A percentile compares a stretch with the other conserved stretches of the same genome.
Conservation (phyloP, 1,140 invertebrate species). For the Bombus breviceps region DNA sequence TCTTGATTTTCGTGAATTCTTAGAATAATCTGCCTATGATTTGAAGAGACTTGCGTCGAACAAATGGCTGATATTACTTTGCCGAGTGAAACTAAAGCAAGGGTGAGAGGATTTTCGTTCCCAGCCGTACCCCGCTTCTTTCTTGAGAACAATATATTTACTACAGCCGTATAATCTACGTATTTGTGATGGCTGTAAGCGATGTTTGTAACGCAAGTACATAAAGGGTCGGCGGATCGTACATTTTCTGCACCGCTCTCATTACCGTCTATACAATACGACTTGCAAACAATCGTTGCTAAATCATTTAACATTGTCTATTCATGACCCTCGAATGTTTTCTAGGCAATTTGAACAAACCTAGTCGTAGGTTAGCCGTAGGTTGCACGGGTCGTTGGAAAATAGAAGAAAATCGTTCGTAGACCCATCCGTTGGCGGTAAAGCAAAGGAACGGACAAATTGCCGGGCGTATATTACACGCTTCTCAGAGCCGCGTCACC, state of each 20-base stretch:
- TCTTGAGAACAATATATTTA: too few relatives aligned
- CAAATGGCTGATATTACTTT: neutral
- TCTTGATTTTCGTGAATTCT: neutral
- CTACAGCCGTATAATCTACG: too few relatives aligned
- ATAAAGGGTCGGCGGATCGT: too few relatives aligned
- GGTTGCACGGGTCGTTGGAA: neutral
- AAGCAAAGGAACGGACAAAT: conserved; percentile 74
- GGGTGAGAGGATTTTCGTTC: neutral
- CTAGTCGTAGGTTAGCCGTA: neutral
- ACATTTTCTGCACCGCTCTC: too few relatives aligned
- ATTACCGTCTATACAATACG: neutral
- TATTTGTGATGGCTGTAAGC: too few relatives aligned
- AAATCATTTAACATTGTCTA: neutral
- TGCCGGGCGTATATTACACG: conserved; percentile 76
- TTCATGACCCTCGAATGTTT: neutral
- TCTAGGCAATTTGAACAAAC: neutral
- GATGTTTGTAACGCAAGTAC: too few relatives aligned
- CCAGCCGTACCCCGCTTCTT: too few relatives aligned
- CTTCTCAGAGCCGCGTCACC: conserved; percentile 66
- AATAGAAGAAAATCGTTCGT: neutral
- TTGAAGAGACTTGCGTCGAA: too few relatives aligned
- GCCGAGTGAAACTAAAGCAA: neutral
- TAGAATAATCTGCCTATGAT: neutral
- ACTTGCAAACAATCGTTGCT: neutral
- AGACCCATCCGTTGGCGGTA: neutral